Evolutionary conservation across 2,888 invertebrate genomes (phyloP), one percentile per base, ranked within the genome.

Genomic region (Anaspis maculata): DNA sequence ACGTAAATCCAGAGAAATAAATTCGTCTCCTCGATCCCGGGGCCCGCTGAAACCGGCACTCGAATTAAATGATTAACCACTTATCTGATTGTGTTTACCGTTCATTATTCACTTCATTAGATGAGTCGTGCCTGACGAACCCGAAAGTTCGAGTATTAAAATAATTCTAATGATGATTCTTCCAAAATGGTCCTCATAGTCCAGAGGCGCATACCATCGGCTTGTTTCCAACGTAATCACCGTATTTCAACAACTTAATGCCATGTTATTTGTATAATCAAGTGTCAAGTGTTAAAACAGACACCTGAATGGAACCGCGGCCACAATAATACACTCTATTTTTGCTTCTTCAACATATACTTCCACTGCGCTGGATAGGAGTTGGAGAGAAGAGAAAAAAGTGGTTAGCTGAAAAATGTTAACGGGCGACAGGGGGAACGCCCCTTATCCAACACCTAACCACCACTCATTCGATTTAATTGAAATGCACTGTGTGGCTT

Each of bases 391-490:
- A 49, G 42, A 49, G 43, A 45, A 44, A 32, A 31, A 33, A 49
- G 46, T 54, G 47, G 51, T 55, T 54, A 58, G 49, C n/a, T 47
- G 46, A 57, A 59, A 57, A 61, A 56, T 54, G 46, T 57, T 56
- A 60, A 57, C 58, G 48, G 55, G 46, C 49, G 39, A 35, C 37
- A 19, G 5, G 10, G 19, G 49, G 38, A 51, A 48, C 59, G 56
- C 60, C 60, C 57, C 51, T 56, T 53, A 54, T 59, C 57, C 45
- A 54, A 57, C 55, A 50, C 56, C 54, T 54, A 54, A 56, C 57
- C 53, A 54, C 56, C 56, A 60, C 59, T 60, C 59, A 60, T 58
- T 52, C 54, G 43, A 53, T 57, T 58, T 60, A 60, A 60, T 60
- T 60, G 59, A 58, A 59, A 51, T 10, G 45, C 49, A 44, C n/a